Conservation (phyloP, 2,113 vertebrate genomes). For the Rynchops niger region DNA sequence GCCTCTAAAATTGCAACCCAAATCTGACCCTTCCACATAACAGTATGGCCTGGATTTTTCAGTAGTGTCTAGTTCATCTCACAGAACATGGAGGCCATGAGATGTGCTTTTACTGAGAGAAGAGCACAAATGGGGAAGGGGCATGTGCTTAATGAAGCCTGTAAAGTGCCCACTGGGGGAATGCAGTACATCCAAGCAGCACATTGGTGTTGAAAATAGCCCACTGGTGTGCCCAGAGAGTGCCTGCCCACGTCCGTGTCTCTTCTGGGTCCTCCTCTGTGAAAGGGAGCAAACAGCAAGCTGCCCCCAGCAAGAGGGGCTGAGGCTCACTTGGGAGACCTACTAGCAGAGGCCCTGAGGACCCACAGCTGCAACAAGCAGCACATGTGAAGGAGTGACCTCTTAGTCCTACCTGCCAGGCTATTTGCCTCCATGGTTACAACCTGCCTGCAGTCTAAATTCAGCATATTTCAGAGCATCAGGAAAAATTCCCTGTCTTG, state of each 20-base stretch:
- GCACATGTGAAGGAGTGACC: background rate
- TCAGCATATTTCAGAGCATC: background rate
- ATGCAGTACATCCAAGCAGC: accelerated
- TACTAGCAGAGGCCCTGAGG: background rate
- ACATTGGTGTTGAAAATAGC: background rate
- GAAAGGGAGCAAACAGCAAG: background rate
- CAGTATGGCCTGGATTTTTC: background rate
- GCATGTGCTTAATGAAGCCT: background rate
- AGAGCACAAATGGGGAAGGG: background rate
- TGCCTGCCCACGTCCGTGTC: background rate
- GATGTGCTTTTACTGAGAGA: background rate
- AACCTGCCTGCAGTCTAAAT: background rate
- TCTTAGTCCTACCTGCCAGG: background rate
- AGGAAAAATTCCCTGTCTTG: background rate
- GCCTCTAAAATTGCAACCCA: background rate
- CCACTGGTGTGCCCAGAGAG: background rate
- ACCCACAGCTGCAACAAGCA: background rate
- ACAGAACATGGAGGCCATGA: background rate
- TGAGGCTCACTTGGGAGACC: background rate
- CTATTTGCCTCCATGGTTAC: background rate
- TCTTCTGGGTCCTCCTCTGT: background rate
- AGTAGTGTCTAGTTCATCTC: background rate
- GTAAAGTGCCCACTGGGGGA: background rate
- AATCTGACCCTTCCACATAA: background rate
- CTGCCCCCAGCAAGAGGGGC: background rate